phyloP scores from a whole-genome alignment of 2,797 vertebrate species.

The Mormyrops attenuatus region DNA sequence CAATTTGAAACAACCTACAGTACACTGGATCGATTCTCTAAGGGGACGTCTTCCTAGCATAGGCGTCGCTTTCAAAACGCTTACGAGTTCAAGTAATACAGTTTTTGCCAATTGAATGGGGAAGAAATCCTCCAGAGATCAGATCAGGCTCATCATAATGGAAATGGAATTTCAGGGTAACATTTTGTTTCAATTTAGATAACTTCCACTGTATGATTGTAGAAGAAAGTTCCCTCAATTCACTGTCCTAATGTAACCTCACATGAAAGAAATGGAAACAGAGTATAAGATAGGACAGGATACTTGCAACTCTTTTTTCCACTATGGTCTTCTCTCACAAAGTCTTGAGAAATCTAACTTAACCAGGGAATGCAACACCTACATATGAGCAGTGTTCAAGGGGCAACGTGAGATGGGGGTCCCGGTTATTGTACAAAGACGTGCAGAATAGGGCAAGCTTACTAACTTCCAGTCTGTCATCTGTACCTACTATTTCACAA shows the following conservation, averaged over 20 bases:
- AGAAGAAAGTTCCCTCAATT: conserved; percentile 21
- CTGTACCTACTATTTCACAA: not conserved
- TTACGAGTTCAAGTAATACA: not conserved
- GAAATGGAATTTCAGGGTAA: not conserved
- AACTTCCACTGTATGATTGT: not conserved
- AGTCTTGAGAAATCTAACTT: conserved; percentile 17
- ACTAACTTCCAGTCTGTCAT: not conserved
- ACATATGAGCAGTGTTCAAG: not conserved
- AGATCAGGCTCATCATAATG: not conserved
- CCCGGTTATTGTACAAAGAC: not conserved
- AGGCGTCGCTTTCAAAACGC: not conserved
- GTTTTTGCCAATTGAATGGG: conserved; percentile 4
- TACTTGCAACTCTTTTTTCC: not conserved
- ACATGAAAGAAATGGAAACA: not conserved
- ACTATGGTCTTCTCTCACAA: not conserved
- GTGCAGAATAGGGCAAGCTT: conserved; percentile 3
- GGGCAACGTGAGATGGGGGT: not conserved
- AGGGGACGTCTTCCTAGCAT: not conserved
- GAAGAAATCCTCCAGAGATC: conserved; percentile 7
- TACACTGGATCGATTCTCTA: not conserved
- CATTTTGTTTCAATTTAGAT: conserved; percentile 6
- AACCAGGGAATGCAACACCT: conserved; percentile 28
- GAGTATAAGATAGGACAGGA: not conserved
- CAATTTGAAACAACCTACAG: not conserved
- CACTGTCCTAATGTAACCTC: conserved; percentile 1